Conservation (phyloP, 1,140 invertebrate species). For the Cydia strobilella region DNA sequence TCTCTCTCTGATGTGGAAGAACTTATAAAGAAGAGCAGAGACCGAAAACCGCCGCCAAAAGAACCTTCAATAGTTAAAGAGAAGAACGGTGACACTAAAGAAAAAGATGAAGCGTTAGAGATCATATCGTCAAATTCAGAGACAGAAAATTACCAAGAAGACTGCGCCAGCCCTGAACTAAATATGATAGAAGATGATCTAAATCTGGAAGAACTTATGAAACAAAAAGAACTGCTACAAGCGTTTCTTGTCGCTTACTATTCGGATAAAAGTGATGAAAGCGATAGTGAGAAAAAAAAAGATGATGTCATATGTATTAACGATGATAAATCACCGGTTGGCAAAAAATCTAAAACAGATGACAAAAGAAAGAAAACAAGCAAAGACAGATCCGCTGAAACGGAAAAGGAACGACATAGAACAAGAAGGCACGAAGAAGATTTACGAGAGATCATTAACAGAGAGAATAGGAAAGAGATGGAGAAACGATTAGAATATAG, state of each 20-base stretch:
- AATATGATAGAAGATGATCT: slow-evolving; percentile 91
- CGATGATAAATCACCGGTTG: slow-evolving; percentile 47
- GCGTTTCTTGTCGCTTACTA: slow-evolving; percentile 82
- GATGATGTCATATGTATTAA: slow-evolving; percentile 54
- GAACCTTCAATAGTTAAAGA: slow-evolving; percentile 44
- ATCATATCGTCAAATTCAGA: slow-evolving; percentile 86
- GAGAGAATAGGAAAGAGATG: slow-evolving; percentile 71
- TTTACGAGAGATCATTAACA: slow-evolving; percentile 66
- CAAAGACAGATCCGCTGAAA: slow-evolving; percentile 55
- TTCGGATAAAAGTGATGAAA: slow-evolving; percentile 75
- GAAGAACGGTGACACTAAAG: slow-evolving; percentile 63
- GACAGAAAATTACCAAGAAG: slow-evolving; percentile 84
- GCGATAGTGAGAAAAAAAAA: slow-evolving; percentile 39
- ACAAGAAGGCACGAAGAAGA: slow-evolving; percentile 63
- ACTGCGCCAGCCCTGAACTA: slow-evolving; percentile 88
- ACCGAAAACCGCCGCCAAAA: slow-evolving; percentile 42
- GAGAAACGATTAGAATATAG: slow-evolving; percentile 59
- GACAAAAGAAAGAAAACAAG: slow-evolving; percentile 50
- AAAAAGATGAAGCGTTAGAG: slow-evolving; percentile 75
- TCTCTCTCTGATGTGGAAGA: slow-evolving; percentile 70
- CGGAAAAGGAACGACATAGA: slow-evolving; percentile 49
- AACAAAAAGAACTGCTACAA: slow-evolving; percentile 89
- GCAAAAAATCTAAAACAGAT: slow-evolving; percentile 45
- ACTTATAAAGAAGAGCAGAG: slow-evolving; percentile 58
- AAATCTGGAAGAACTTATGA: slow-evolving; percentile 93